Percentiles rank a stretch among this genome's conserved stretches.
phyloP scores from a whole-genome alignment of 1,140 invertebrate genomes.

The Hyphantria cunea region DNA sequence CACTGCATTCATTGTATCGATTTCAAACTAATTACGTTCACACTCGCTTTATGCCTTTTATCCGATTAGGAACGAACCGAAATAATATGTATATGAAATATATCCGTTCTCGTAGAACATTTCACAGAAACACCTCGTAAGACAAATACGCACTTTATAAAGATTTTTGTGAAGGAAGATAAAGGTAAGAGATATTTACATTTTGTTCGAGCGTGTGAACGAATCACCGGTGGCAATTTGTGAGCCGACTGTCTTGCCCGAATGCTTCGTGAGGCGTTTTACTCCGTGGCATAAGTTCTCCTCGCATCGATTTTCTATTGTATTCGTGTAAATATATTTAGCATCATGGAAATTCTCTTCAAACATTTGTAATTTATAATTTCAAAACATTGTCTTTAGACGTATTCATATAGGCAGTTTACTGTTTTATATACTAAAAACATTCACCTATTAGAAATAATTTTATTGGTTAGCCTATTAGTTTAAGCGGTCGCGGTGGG shows the following conservation, averaged over 20 bases:
- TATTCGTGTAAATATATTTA: neutral
- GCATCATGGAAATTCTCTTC: neutral
- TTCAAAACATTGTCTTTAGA: no score
- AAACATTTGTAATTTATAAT: neutral
- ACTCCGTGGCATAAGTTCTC: slow-evolving; percentile 17
- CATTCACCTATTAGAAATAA: no score
- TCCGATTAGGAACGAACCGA: no score
- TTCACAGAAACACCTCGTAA: no score
- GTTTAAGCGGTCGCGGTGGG: no score
- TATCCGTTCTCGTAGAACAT: no score
- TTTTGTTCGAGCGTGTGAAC: slow-evolving; percentile 30
- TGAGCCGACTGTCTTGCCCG: slow-evolving; percentile 19
- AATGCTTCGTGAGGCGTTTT: slow-evolving; percentile 15
- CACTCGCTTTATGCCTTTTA: no score
- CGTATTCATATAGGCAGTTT: neutral
- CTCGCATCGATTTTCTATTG: slow-evolving; percentile 4
- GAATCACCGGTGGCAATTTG: slow-evolving; percentile 35
- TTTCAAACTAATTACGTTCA: no score
- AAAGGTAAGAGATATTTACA: slow-evolving; percentile 29
- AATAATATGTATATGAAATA: no score
- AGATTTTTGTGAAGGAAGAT: slow-evolving; percentile 6
- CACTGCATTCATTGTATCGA: no score
- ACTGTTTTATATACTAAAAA: no score
- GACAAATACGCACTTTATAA: neutral
- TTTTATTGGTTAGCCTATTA: no score